A percentile compares a stretch with the other conserved stretches of the same genome.
phyloP scores from a whole-genome alignment of 1,140 invertebrate genomes.

The Temnothorax curvispinosus region DNA sequence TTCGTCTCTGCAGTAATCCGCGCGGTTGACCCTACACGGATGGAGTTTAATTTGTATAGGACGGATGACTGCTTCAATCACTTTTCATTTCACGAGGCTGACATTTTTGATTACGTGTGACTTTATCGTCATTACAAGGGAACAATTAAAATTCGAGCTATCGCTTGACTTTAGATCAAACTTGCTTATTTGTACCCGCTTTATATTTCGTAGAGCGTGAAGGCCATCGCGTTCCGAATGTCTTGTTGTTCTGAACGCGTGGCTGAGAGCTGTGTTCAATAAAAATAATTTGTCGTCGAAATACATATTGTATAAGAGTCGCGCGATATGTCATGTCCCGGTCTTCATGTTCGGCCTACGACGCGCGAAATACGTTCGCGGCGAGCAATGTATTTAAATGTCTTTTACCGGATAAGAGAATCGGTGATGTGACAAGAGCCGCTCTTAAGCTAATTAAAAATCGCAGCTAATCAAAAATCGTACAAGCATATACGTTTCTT shows the following conservation, averaged over 20 bases:
- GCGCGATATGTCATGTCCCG: conserved; percentile 39
- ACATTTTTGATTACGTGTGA: neutral
- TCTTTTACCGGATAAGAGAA: conserved; percentile 30
- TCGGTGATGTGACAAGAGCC: neutral
- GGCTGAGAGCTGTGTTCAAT: conserved; percentile 2
- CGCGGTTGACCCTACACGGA: conserved; percentile 9
- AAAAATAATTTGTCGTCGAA: conserved; percentile 45
- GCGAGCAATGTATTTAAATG: conserved; percentile 29
- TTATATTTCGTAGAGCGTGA: conserved; percentile 5
- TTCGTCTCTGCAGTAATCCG: conserved; percentile 62
- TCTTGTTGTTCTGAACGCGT: neutral
- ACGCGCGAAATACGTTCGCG: conserved; percentile 33
- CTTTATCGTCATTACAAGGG: neutral
- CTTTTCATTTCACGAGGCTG: neutral
- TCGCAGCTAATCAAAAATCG: neutral
- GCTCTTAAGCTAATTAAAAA: neutral
- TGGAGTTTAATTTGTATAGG: neutral
- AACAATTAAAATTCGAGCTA: neutral
- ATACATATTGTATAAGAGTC: conserved; percentile 30
- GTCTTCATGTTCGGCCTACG: conserved; percentile 39
- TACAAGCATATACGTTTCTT: neutral
- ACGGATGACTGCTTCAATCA: conserved; percentile 12
- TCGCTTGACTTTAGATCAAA: neutral
- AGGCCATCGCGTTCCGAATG: conserved; percentile 19
- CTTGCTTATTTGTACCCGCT: neutral